Percentiles rank a stretch among this genome's conserved stretches.
phyloP scores from a whole-genome alignment of 2,797 vertebrate species.

The Notolabrus celidotus region DNA sequence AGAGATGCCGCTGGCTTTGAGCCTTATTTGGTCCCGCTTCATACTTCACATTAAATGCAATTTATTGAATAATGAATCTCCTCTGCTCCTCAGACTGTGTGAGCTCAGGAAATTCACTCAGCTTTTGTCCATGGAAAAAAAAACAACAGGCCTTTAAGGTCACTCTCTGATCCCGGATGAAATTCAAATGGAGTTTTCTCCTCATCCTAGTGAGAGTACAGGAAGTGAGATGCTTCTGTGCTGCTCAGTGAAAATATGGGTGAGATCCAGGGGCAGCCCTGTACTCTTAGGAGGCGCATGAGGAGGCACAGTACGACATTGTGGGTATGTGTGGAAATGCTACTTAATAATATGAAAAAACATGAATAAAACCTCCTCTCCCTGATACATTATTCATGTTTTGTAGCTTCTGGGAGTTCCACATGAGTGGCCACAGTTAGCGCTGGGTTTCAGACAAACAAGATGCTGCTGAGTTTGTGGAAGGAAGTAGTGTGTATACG shows the following conservation, averaged over 20 bases:
- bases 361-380: slow-evolving; percentile 65
- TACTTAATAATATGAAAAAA: slow-evolving; percentile 63
- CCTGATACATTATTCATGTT: slow-evolving; percentile 80
- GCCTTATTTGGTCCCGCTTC: slow-evolving; percentile 68
- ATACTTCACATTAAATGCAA: slow-evolving; percentile 71
- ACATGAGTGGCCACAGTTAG: slow-evolving; percentile 77
- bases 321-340: slow-evolving; percentile 51
- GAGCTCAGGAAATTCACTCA: slow-evolving; percentile 56
- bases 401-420: slow-evolving; percentile 78
- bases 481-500: slow-evolving; percentile 3
- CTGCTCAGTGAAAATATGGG: slow-evolving; percentile 39
- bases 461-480: slow-evolving; percentile 65
- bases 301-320: slow-evolving; percentile 10
- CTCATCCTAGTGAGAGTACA: slow-evolving; percentile 28
- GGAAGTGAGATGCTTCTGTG: slow-evolving; percentile 24
- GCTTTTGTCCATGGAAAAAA: not conserved
- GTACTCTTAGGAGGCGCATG: slow-evolving; percentile 1
- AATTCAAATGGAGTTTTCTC: slow-evolving; percentile 47
- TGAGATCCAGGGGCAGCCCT: slow-evolving; percentile 27
- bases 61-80: slow-evolving; percentile 76
- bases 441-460: slow-evolving; percentile 66
- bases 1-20: slow-evolving; percentile 63
- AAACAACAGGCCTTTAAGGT: slow-evolving; percentile 46
- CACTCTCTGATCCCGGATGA: slow-evolving; percentile 42
- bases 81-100: slow-evolving; percentile 51